Conservation (phyloP, 2,888 invertebrate species). For the Pollenia angustigena region DNA sequence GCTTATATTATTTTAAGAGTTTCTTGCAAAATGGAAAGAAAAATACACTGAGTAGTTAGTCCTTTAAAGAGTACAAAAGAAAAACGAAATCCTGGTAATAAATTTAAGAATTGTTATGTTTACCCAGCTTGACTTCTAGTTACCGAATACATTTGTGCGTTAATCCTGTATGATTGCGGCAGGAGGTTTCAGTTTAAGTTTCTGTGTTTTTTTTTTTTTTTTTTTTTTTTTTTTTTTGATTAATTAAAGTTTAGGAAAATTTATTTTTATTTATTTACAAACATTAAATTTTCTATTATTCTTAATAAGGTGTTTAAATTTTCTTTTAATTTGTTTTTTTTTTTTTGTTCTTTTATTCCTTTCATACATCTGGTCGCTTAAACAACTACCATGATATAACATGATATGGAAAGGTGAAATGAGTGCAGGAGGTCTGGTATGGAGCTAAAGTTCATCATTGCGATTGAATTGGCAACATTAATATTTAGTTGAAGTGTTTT, state of each 20-base stretch:
- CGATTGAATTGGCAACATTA: conserved; percentile 23
- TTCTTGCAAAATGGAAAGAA: neutral
- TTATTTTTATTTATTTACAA: conserved; percentile 63
- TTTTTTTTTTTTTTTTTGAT: neutral
- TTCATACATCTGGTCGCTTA: neutral
- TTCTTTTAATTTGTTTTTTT: conserved; percentile 40
- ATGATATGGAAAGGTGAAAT: neutral
- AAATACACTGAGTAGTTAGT: conserved; percentile 2
- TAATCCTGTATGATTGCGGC: neutral
- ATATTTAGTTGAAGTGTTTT: neutral
- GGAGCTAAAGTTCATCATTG: neutral
- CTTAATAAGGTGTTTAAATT: conserved; percentile 62
- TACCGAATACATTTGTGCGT: conserved; percentile 12
- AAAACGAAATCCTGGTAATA: conserved; percentile 25
- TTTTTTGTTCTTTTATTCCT: neutral
- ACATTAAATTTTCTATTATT: conserved; percentile 66
- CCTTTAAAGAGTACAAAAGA: neutral
- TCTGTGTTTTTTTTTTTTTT: neutral
- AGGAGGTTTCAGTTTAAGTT: neutral
- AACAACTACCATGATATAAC: neutral
- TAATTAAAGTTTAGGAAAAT: conserved; percentile 25
- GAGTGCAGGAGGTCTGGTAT: no score
- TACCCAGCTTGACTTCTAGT: conserved; percentile 9
- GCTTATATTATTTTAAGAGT: neutral
- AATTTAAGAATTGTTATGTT: conserved; percentile 35